Base-by-base conservation (phyloP, 2,797 vertebrate genomes). In the Ceryle rudis region DNA sequence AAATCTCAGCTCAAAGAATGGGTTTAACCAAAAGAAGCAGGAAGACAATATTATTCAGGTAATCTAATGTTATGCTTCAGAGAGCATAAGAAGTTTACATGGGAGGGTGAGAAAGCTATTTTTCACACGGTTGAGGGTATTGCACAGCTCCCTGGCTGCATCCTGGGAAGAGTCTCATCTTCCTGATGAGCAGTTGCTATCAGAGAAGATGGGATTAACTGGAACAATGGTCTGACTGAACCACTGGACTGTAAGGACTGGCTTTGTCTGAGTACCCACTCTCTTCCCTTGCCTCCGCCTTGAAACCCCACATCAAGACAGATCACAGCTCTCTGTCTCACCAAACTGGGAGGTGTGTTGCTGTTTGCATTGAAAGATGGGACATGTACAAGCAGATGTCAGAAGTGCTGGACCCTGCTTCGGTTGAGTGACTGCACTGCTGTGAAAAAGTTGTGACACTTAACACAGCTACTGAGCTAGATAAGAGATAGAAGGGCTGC, bases 131-230 rank as follows among this genome's bases (percentile, higher is more conserved):
- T 2, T 88, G 72, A 94, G 58, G 54, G 64, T 69, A 61, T 51
- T 83, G 69, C 75, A 78, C 79, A 91, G 79, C 75, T 91, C 81
- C 83, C 62, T 0, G 0, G 26, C 52, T 86, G 46, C 62, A 86
- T 90, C 73, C 73, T 83, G 85, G 86, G 75, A 88, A 93, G 35
- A 78, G 23, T 79, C 49, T 88, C 69, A 55, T 83, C 65, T 74
- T 90, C 72, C 69, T 39, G 51, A 16, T 20, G 54, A 69, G 35
- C 66, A 72, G 72, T 61, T 75, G 69, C 62, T 90, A 62, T 90
- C 85, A 88, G 85, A 96, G 94, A 94, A 87, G 89, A 79, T 44
- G 73, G 87, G 93, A 95, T 96, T 96, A 95, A 69, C 66, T 37
- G 39, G 72, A 96, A 93, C 93, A 95, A 91, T 83, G 69, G 15